Evolutionary conservation across 2,888 invertebrate genomes (phyloP).

Genomic region (Acanthosepion esculentum): DNA sequence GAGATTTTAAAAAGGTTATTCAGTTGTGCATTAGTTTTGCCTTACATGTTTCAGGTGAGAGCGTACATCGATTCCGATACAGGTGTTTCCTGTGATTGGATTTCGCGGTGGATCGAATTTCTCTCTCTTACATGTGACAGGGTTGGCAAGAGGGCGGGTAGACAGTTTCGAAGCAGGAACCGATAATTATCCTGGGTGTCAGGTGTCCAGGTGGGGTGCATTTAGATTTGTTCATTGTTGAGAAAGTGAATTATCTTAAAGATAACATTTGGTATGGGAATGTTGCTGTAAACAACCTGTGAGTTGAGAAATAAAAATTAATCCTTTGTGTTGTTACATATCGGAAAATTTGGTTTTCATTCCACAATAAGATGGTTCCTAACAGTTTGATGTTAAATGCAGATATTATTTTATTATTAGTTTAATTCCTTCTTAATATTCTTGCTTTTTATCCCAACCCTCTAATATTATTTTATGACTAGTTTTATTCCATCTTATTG

Average conservation of each 20-base stretch:
- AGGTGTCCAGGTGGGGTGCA: background rate
- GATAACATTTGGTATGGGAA: background rate
- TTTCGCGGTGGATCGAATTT: background rate
- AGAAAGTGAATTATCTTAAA: background rate
- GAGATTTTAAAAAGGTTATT: no score
- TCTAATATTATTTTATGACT: no score
- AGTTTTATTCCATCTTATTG: no score
- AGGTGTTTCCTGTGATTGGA: constrained; percentile 11
- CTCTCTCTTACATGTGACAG: constrained; percentile 33
- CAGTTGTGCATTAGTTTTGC: no score
- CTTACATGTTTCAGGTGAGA: background rate
- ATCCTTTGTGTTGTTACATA: no score
- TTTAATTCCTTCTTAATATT: no score
- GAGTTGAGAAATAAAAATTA: background rate
- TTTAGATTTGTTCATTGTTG: background rate
- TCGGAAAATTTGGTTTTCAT: no score
- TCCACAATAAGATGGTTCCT: no score
- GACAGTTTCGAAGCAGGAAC: background rate
- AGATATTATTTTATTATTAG: no score
- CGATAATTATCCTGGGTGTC: background rate
- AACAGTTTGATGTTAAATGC: no score
- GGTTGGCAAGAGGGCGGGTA: background rate
- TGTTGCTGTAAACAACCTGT: background rate
- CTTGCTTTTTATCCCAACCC: no score
- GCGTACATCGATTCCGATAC: background rate